phyloP scores from a whole-genome alignment of 2,113 vertebrate genomes.

The Epinephelus fuscoguttatus region DNA sequence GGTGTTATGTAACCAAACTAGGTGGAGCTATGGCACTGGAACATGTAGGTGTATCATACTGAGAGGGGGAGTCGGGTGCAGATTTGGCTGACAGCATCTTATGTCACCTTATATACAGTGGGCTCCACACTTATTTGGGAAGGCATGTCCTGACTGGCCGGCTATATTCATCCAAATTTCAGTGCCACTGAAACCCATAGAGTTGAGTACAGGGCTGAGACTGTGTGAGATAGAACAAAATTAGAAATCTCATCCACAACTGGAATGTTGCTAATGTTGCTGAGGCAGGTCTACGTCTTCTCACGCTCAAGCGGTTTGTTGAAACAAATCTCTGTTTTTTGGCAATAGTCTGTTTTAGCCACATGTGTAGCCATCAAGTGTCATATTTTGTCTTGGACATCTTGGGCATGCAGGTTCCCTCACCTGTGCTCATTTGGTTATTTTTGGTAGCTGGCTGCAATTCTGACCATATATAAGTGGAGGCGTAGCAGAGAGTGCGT shows the following conservation, averaged over 20 bases:
- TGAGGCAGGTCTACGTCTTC: neutral
- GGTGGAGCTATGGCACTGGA: too few species aligned
- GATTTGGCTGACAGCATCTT: too few species aligned
- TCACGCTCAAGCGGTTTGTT: neutral
- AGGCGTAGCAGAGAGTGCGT: neutral
- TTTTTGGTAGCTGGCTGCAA: neutral
- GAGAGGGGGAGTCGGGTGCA: too few species aligned
- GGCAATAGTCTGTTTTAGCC: constrained; percentile 16
- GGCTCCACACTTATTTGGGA: too few species aligned
- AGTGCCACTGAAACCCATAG: too few species aligned
- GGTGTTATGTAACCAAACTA: too few species aligned
- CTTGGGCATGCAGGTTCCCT: neutral
- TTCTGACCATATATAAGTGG: neutral
- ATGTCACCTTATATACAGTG: too few species aligned
- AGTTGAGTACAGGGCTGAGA: too few species aligned
- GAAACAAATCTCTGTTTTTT: constrained; percentile 3
- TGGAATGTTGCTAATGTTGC: neutral
- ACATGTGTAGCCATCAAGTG: constrained; percentile 36
- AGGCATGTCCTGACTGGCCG: too few species aligned
- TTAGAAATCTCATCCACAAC: neutral
- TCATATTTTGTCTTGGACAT: neutral
- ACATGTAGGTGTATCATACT: too few species aligned
- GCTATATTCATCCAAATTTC: too few species aligned
- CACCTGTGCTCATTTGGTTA: neutral
- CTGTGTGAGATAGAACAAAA: neutral